These are phyloP conservation scores for Drosophila neotestacea DNA, from an alignment of 2,888 invertebrate species.

Conservation along the genomic window DNA sequence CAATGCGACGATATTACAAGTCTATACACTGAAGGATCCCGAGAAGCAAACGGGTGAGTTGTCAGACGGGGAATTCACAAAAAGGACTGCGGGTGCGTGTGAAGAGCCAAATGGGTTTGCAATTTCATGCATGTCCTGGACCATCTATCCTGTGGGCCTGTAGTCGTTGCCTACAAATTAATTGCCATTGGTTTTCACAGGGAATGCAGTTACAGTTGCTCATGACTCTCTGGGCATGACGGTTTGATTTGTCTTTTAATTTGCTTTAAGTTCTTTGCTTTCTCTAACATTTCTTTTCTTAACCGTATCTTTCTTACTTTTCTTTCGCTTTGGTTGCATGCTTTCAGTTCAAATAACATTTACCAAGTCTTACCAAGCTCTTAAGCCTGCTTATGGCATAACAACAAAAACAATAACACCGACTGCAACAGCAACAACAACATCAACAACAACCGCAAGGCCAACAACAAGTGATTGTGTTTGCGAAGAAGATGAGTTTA, in stretches of 20 bases:
- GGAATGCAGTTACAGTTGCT: constrained; percentile 31
- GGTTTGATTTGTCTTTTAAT: constrained; percentile 70
- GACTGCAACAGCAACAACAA: constrained; percentile 27
- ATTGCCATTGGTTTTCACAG: constrained; percentile 55
- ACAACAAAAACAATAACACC: constrained; percentile 39
- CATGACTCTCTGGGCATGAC: constrained; percentile 39
- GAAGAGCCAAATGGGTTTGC: constrained; percentile 42
- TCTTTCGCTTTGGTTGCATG: constrained; percentile 57
- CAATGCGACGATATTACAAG: constrained; percentile 88
- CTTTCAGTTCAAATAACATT: constrained; percentile 83
- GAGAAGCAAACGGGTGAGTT: constrained; percentile 89
- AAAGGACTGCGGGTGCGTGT: constrained; percentile 37
- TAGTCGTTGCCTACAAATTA: constrained; percentile 65
- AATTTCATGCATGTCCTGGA: constrained; percentile 69
- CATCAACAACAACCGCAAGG: constrained; percentile 33
- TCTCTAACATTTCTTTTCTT: constrained; percentile 36
- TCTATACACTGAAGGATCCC: constrained; percentile 90
- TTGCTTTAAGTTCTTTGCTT: constrained; percentile 61
- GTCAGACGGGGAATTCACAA: constrained; percentile 2
- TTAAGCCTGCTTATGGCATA: constrained; percentile 51
- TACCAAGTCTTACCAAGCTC: constrained; percentile 68
- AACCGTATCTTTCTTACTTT: constrained; percentile 31
- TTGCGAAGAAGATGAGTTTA: constrained; percentile 72
- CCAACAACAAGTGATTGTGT: constrained; percentile 65
- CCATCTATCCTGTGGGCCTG: constrained; percentile 5